Base-by-base conservation (phyloP, 2,888 invertebrate species). In the Azorinus chamasolen region DNA sequence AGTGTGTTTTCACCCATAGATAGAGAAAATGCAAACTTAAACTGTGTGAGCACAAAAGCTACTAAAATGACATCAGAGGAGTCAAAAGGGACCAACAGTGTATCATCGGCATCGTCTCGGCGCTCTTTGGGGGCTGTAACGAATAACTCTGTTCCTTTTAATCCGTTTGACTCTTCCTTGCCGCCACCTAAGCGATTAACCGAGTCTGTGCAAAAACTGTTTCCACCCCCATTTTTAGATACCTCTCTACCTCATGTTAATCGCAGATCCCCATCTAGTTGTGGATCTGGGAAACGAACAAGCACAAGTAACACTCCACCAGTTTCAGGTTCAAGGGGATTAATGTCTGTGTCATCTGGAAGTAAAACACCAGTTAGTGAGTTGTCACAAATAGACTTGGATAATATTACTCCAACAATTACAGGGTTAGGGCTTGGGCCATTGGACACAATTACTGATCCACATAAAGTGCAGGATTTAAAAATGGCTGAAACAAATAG, bases 161-260 rank as follows among this genome's bases (percentile, higher is more conserved):
- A 88, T 78, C 86, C 87, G 27, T 87, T 85, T 73, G 86, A 88
- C 66, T 86, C 89, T n/a, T 86, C 90, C 24, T 75, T 90, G 59
- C 90, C 90, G 50, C 83, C 87, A 25, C 89, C 90, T 37, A 86
- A 88, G 53, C 80, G 88, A 59, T 78, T 91, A 25, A 91, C 91
- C 51, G 90, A 91, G 66, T 91, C 91, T 51, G 89, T 91, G 55
- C 90, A 91, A 79, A 87, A 89, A 73, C 65, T 91, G 48, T 89
- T 91, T 48, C 89, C 90, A 20, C 76, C 89, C 58, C 81, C 81
- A 58, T 32, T 32, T 32, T 76, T 83, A 39, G 79, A 83, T 66
- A 68, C 72, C 68, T 68, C 78, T 48, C 86, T 86, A 86, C 86
- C 86, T 86, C 86, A 84, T 76, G 68, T 66, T 50, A 78, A 80